These are phyloP conservation scores for Marmota flaviventris DNA, from an alignment of 2,113 vertebrate species.

Conservation along the genomic window DNA sequence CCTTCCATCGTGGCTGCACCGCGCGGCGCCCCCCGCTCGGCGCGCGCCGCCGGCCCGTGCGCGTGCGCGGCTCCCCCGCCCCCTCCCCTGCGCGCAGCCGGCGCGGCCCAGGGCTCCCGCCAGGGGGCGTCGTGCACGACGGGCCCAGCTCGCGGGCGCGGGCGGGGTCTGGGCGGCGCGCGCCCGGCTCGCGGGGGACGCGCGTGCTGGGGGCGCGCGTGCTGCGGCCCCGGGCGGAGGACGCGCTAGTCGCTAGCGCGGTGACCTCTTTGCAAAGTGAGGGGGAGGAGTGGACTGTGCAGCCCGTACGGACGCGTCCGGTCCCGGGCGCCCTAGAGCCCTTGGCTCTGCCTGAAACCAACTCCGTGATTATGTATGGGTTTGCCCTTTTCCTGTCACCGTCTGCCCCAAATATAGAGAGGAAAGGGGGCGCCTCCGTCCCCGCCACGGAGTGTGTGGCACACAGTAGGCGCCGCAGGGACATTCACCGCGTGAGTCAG, in stretches of 20 bases:
- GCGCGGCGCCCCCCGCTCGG: constrained; percentile 78
- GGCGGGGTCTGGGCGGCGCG: background rate
- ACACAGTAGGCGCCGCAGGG: background rate
- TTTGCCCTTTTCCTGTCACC: background rate
- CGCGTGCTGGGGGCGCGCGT: background rate
- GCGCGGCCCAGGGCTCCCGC: constrained; percentile 1
- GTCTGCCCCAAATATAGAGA: background rate
- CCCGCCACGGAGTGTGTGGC: background rate
- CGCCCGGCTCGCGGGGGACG: background rate
- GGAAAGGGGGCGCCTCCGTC: background rate
- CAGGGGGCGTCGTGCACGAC: constrained; percentile 45
- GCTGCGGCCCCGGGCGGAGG: background rate
- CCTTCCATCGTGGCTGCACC: constrained; percentile 90
- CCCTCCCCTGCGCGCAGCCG: background rate
- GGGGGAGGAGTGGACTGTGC: background rate
- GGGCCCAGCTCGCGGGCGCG: background rate
- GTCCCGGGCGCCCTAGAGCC: background rate
- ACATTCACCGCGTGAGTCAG: background rate
- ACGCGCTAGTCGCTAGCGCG: background rate
- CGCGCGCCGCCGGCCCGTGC: constrained; percentile 72
- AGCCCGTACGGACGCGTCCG: background rate
- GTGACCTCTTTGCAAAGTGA: constrained; percentile 12
- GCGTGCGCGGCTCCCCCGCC: constrained; percentile 76
- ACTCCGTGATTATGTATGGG: background rate
- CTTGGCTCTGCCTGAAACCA: background rate